Percentiles rank a stretch among this genome's conserved stretches.
phyloP scores from a whole-genome alignment of 2,113 vertebrate genomes.

The Taurulus bubalis region DNA sequence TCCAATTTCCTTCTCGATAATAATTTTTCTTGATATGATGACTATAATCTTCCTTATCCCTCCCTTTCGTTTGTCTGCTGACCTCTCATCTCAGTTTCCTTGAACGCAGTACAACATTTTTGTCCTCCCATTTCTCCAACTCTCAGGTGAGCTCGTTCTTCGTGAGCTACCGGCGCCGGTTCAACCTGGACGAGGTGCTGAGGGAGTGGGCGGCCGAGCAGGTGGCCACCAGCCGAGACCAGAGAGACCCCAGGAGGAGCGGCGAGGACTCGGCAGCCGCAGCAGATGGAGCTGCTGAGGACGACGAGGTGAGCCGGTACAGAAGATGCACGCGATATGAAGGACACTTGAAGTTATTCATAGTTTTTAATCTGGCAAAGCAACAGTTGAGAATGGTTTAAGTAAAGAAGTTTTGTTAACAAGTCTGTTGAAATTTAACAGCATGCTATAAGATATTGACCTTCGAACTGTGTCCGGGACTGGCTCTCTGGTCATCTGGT shows the following conservation, averaged over 20 bases:
- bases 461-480: neutral
- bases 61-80: slow-evolving; percentile 8
- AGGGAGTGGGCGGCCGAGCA: slow-evolving; percentile 94
- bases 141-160: slow-evolving; percentile 91
- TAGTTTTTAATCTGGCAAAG: neutral
- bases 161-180: slow-evolving; percentile 91
- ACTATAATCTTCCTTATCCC: slow-evolving; percentile 27
- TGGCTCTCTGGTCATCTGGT: neutral
- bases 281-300: slow-evolving; percentile 76
- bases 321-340: neutral
- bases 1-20: slow-evolving; percentile 6
- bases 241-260: slow-evolving; percentile 70
- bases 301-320: slow-evolving; percentile 82
- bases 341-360: neutral
- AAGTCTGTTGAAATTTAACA: neutral
- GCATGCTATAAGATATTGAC: neutral
- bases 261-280: slow-evolving; percentile 69
- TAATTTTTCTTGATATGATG: neutral
- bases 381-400: neutral
- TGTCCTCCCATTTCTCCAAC: neutral
- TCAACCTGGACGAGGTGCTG: slow-evolving; percentile 93
- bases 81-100: slow-evolving; percentile 30
- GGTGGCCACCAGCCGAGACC: slow-evolving; percentile 75
- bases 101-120: neutral
- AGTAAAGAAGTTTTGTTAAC: neutral